These are phyloP conservation scores for Poeciliopsis gracilis DNA, from an alignment of 2,797 vertebrate genomes.

Conservation along the genomic window DNA sequence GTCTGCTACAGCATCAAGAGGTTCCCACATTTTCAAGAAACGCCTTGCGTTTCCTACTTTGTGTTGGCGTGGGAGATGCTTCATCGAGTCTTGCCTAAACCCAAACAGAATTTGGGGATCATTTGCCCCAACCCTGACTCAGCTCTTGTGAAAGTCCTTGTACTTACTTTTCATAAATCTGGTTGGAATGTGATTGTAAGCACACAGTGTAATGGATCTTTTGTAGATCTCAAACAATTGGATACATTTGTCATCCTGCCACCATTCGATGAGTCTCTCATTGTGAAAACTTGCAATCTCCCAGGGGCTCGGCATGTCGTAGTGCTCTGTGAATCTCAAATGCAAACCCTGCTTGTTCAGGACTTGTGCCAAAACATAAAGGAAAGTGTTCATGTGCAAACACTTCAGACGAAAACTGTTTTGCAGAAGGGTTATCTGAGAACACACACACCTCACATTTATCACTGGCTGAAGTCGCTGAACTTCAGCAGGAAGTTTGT, in stretches of 20 bases:
- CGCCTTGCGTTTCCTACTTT: slow-evolving; percentile 85
- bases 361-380: slow-evolving; percentile 59
- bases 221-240: slow-evolving; percentile 52
- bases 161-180: slow-evolving; percentile 61
- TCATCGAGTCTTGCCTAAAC: slow-evolving; percentile 67
- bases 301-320: slow-evolving; percentile 72
- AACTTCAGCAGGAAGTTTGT: slow-evolving; percentile 53
- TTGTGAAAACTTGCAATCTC: slow-evolving; percentile 61
- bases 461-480: slow-evolving; percentile 78
- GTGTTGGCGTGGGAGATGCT: slow-evolving; percentile 86
- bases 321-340: slow-evolving; percentile 70
- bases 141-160: slow-evolving; percentile 70
- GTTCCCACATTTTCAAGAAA: slow-evolving; percentile 75
- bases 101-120: slow-evolving; percentile 74
- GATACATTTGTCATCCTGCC: slow-evolving; percentile 79
- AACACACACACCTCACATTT: slow-evolving; percentile 63
- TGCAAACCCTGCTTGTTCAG: slow-evolving; percentile 39
- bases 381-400: slow-evolving; percentile 74
- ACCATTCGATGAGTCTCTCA: slow-evolving; percentile 68
- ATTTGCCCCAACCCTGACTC: slow-evolving; percentile 68
- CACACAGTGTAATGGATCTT: slow-evolving; percentile 42
- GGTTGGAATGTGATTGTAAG: slow-evolving; percentile 68
- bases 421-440: slow-evolving; percentile 81
- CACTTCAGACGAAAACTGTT: slow-evolving; percentile 68
- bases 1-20: slow-evolving; percentile 82